Conservation (phyloP, 2,113 vertebrate genomes). For the Plestiodon gilberti region DNA sequence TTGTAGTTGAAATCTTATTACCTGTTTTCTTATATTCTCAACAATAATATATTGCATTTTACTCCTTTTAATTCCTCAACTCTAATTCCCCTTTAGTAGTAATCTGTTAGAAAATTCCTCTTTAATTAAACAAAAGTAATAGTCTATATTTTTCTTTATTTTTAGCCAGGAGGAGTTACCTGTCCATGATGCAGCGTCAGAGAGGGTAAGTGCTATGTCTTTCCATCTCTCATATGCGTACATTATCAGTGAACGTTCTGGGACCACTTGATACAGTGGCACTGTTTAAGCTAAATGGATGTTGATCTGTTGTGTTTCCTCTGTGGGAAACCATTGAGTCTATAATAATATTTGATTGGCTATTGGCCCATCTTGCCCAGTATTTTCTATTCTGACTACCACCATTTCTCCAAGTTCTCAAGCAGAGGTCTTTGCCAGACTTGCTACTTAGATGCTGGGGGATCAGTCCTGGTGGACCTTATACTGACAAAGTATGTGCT, state of each 20-base stretch:
- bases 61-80: neutral
- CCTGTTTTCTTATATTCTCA: neutral
- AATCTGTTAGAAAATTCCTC: neutral
- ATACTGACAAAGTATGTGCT: neutral
- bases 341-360: neutral
- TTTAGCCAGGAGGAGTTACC: conserved; percentile 74
- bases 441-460: neutral
- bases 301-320: neutral
- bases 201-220: conserved; percentile 58
- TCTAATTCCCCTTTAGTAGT: neutral
- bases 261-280: neutral
- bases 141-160: conserved; percentile 22
- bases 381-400: neutral
- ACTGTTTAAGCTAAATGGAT: neutral
- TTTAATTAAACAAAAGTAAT: neutral
- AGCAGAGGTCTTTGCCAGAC: neutral
- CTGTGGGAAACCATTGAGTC: too few relatives aligned
- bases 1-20: neutral
- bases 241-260: neutral
- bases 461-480: neutral
- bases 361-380: neutral
- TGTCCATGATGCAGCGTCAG: conserved; percentile 64
- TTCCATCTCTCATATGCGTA: neutral
- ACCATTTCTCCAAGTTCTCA: neutral
- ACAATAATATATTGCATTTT: neutral